Percentiles rank a stretch among this genome's conserved stretches.
Conservation (phyloP, 1,140 invertebrate species). For the Trichonephila clavipes region DNA sequence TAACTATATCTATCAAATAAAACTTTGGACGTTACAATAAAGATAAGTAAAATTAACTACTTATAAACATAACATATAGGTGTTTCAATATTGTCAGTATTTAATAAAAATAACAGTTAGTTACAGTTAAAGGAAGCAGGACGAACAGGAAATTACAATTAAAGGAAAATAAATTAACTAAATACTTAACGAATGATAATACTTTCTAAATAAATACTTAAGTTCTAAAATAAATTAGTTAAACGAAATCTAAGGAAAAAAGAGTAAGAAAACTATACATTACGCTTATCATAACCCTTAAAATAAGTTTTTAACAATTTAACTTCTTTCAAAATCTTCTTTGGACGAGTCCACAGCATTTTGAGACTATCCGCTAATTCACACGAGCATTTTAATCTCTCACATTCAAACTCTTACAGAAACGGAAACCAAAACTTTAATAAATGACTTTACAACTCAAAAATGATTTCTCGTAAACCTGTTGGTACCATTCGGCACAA, state of each 20-base stretch:
- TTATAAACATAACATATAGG: too few species aligned
- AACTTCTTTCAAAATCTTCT: slow-evolving; percentile 3
- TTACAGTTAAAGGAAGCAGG: too few species aligned
- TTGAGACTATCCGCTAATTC: not conserved
- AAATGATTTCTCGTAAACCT: not conserved
- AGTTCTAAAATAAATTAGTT: too few species aligned
- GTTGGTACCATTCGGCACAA: not conserved
- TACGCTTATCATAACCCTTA: slow-evolving; percentile 19
- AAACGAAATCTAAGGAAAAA: not conserved
- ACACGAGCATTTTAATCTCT: not conserved
- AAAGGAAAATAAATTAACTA: too few species aligned
- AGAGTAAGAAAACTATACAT: not conserved
- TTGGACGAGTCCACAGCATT: slow-evolving; percentile 20
- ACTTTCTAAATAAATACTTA: too few species aligned
- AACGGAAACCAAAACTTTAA: not conserved
- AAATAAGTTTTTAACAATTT: not conserved
- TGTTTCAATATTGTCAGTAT: too few species aligned
- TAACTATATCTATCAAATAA: too few species aligned
- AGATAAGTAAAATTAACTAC: too few species aligned
- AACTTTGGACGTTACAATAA: too few species aligned
- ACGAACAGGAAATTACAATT: too few species aligned
- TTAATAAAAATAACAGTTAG: too few species aligned
- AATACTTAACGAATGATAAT: too few species aligned
- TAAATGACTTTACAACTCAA: not conserved
- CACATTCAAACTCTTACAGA: not conserved